These are phyloP conservation scores for Trinorchestia longiramus DNA, from an alignment of 1,140 invertebrate genomes.

Conservation along the genomic window DNA sequence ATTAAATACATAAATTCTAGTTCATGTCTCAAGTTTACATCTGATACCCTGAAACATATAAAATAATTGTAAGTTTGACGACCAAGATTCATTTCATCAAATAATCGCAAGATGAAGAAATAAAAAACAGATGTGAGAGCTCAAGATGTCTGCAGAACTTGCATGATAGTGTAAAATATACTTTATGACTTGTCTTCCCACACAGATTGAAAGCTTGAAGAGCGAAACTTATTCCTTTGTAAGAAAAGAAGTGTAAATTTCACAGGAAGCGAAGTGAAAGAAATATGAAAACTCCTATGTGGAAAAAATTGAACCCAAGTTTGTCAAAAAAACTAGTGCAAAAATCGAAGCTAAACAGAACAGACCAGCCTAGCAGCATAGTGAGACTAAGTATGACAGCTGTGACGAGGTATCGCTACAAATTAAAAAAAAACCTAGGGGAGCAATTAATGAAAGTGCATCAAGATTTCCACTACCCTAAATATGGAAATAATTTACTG, in stretches of 20 bases:
- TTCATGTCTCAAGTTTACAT: neutral
- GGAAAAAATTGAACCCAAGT: neutral
- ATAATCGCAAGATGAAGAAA: neutral
- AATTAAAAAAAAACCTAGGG: too few relatives aligned
- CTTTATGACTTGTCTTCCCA: neutral
- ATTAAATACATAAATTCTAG: neutral
- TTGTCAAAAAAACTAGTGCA: neutral
- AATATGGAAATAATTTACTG: too few relatives aligned
- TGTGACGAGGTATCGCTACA: neutral
- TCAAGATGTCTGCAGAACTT: neutral
- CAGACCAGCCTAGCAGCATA: neutral
- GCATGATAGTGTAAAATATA: neutral
- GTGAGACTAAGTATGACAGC: neutral
- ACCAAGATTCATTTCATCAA: neutral
- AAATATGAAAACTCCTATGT: too few relatives aligned
- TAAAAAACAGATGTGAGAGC: neutral
- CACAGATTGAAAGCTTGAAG: too few relatives aligned
- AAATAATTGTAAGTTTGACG: neutral
- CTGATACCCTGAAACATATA: neutral
- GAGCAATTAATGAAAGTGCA: too few relatives aligned
- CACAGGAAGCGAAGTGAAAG: too few relatives aligned
- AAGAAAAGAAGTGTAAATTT: too few relatives aligned
- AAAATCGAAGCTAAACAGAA: neutral
- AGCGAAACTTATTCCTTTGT: too few relatives aligned
- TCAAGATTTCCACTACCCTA: too few relatives aligned